Evolutionary conservation across 2,113 vertebrate species (phyloP).

Genomic region (Saiga tatarica): DNA sequence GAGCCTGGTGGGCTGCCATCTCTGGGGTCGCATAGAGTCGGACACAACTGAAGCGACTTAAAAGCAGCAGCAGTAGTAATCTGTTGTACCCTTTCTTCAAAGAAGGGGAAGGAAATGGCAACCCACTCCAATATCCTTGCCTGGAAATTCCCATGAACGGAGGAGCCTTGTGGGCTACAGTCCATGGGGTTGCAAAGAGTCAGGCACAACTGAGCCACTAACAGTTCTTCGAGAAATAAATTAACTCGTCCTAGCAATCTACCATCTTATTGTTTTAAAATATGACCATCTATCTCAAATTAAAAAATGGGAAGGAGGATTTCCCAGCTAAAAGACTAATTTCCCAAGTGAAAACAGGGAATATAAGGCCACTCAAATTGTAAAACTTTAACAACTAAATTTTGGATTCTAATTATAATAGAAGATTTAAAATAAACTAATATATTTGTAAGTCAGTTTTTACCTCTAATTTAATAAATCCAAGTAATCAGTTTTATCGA

Average conservation of each 20-base stretch:
- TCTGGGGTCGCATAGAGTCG: too few species aligned
- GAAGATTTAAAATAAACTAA: neutral
- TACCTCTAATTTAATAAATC: neutral
- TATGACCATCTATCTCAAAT: neutral
- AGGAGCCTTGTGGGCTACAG: neutral
- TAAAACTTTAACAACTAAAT: neutral
- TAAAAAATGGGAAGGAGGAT: neutral
- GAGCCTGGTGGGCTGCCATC: too few species aligned
- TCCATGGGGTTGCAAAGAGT: neutral
- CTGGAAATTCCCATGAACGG: neutral
- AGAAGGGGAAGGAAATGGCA: neutral
- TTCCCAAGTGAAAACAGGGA: constrained; percentile 13
- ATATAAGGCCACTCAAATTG: neutral
- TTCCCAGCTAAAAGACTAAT: neutral
- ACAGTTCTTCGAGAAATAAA: neutral
- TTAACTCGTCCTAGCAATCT: neutral
- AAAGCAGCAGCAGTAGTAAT: too few species aligned
- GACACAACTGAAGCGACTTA: too few species aligned
- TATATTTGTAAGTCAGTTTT: neutral
- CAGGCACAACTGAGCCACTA: neutral
- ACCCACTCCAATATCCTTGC: neutral
- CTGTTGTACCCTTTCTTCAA: neutral
- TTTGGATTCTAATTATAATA: constrained; percentile 20
- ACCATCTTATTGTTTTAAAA: neutral
- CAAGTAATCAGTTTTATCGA: neutral